Base-by-base conservation (phyloP, 2,888 invertebrate species). In the Bombyx huttoni region DNA sequence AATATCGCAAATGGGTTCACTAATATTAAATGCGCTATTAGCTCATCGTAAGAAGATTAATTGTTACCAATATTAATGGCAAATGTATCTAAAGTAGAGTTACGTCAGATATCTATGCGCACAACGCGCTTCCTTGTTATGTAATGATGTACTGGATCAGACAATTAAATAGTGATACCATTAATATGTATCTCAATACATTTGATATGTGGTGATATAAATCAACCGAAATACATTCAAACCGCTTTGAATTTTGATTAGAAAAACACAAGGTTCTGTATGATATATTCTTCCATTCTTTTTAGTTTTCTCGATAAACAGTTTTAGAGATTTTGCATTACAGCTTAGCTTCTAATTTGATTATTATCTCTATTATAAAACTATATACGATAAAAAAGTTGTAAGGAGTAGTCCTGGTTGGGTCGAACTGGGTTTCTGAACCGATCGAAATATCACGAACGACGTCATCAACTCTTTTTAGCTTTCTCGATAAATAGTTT, bases 41-140 rank as follows among this genome's bases (percentile, higher is more conserved):
- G 40, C 12, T 40, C 40, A 40, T 40, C 40, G 40, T 40, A 40
- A 40, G 8, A 40, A 40, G 40, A 40, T 40, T 40, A 55, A 51
- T 33, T 33, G 34, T 45, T 56, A 54, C 55, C 52, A 54, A 52
- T 54, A 48, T 52, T 40, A 40, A 40, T 40, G 12, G 53, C 45
- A 9, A n/a, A 57, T 54, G 53, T 52, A 48, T 51, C 40, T 46
- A 34, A 49, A 49, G 54, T 60, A 59, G 47, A 58, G 50, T 62
- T 57, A 60, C 52, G 51, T 45, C 52, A 49, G 47, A 24, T 47
- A 49, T 40, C 49, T 46, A 49, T 14, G 13, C 51, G 56, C 24
- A 5, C 24, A 24, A 24, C 24, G 24, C 46, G 51, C 54, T 64
- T 65, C 64, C 66, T 64, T 13, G 53, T 64, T 58, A 51, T 49